Evolutionary conservation across 1,140 invertebrate species (phyloP).

Genomic region (Nasonia longicornis): DNA sequence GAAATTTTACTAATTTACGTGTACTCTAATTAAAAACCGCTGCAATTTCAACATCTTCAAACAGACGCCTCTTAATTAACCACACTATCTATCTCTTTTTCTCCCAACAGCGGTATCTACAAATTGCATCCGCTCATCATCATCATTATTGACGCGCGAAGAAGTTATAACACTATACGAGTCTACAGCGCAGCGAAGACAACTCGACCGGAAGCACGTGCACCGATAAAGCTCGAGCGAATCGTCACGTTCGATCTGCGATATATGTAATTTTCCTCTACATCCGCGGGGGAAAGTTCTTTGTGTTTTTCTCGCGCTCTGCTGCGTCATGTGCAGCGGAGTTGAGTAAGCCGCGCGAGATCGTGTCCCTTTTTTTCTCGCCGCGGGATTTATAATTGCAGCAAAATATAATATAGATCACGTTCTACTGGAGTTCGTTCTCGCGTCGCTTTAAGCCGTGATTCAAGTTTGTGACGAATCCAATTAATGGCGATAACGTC

Average conservation of each 20-base stretch:
- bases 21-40: too few relatives aligned
- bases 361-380: not conserved
- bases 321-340: not conserved
- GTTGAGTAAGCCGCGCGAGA: not conserved
- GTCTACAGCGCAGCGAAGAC: not conserved
- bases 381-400: not conserved
- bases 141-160: too few relatives aligned
- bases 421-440: not conserved
- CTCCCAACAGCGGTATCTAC: too few relatives aligned
- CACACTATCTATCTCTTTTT: too few relatives aligned
- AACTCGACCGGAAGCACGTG: not conserved
- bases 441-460: not conserved
- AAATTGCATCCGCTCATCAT: too few relatives aligned
- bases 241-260: constrained; percentile 19
- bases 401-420: not conserved
- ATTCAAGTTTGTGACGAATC: constrained; percentile 36
- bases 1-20: too few relatives aligned
- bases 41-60: too few relatives aligned
- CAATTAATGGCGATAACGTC: constrained; percentile 7
- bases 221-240: not conserved
- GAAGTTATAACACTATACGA: not conserved
- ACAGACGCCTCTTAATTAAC: too few relatives aligned
- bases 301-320: constrained; percentile 9
- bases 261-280: not conserved
- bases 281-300: not conserved